Percentiles rank a stretch among this genome's conserved stretches.
phyloP scores from a whole-genome alignment of 2,888 invertebrate species.

The Limnephilus auricula region DNA sequence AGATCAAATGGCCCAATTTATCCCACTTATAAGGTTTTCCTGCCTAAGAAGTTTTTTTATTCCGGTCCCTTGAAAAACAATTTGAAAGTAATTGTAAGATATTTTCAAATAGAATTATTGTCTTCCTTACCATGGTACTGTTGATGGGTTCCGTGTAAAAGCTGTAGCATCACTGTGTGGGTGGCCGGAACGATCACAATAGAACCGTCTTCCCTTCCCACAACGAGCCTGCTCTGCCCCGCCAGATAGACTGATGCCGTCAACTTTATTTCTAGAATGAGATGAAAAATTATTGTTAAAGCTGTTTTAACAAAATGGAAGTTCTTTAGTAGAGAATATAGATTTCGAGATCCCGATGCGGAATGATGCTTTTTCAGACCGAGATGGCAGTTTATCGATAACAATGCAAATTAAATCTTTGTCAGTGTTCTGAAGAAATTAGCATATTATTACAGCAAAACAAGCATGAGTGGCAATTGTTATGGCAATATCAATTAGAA shows the following conservation, averaged over 20 bases:
- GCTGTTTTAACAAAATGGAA: neutral
- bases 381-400: no score
- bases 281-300: slow-evolving; percentile 37
- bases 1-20: no score
- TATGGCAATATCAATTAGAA: neutral
- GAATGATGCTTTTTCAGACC: no score
- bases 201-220: slow-evolving; percentile 96
- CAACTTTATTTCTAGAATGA: slow-evolving; percentile 81
- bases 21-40: no score
- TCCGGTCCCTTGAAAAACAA: no score
- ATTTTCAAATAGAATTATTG: neutral
- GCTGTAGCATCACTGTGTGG: slow-evolving; percentile 94
- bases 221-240: slow-evolving; percentile 94
- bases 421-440: neutral
- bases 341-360: no score
- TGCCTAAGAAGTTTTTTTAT: no score
- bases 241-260: slow-evolving; percentile 97
- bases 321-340: no score
- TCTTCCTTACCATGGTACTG: slow-evolving; percentile 81
- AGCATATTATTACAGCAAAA: neutral
- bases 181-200: slow-evolving; percentile 98
- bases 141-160: slow-evolving; percentile 92
- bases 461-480: neutral
- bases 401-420: no score
- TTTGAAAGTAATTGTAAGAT: neutral